Evolutionary conservation across 2,113 vertebrate genomes (phyloP).

Genomic region (Vulpes lagopus): DNA sequence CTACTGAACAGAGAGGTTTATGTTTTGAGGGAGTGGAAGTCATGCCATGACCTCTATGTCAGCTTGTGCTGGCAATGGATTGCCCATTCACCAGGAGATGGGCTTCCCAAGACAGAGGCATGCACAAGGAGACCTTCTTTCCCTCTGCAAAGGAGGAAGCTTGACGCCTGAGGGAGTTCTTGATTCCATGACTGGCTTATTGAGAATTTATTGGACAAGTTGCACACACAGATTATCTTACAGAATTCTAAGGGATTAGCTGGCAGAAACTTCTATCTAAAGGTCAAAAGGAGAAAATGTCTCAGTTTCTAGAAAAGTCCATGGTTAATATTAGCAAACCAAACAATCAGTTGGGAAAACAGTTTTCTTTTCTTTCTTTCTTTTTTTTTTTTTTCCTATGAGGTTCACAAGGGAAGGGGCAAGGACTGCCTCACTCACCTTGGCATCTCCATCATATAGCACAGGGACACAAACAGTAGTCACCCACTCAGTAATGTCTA

Average conservation of each 20-base stretch:
- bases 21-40: slow-evolving; percentile 24
- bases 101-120: neutral
- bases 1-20: slow-evolving; percentile 63
- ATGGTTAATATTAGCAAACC: neutral
- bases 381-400: neutral
- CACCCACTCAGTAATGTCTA: neutral
- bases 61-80: neutral
- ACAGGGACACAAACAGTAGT: neutral
- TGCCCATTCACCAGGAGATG: neutral
- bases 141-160: neutral
- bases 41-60: neutral
- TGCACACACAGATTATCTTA: slow-evolving; percentile 54
- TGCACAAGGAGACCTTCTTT: slow-evolving; percentile 73
- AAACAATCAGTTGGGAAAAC: neutral
- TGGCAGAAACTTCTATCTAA: neutral
- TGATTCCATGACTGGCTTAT: slow-evolving; percentile 56
- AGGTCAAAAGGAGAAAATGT: slow-evolving; percentile 43
- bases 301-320: neutral
- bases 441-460: neutral
- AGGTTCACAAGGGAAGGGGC: neutral
- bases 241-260: slow-evolving; percentile 44
- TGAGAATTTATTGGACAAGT: slow-evolving; percentile 56
- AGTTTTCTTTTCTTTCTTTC: neutral
- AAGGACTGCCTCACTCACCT: neutral
- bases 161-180: neutral